Percentiles rank a stretch among this genome's conserved stretches.
phyloP scores from a whole-genome alignment of 2,888 invertebrate species.

The Dorcus parallelipipedus region DNA sequence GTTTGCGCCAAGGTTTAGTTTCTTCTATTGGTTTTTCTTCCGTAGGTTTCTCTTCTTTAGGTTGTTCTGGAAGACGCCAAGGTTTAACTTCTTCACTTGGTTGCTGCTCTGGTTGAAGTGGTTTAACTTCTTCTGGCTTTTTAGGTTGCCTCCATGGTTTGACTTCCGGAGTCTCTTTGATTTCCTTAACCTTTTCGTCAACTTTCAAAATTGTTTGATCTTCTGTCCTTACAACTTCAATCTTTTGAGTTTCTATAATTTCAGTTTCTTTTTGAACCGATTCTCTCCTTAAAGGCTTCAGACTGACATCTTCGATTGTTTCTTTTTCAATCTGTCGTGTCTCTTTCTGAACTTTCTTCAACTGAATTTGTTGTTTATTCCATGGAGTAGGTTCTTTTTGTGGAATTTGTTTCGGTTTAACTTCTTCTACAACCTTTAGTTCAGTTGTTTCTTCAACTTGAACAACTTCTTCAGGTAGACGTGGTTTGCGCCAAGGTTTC shows the following conservation, averaged over 20 bases:
- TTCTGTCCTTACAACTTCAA: slow-evolving; percentile 10
- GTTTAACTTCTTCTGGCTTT: slow-evolving; percentile 20
- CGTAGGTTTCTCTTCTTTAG: slow-evolving; percentile 14
- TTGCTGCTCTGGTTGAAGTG: slow-evolving; percentile 31
- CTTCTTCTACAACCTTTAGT: slow-evolving; percentile 15
- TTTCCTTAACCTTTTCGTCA: slow-evolving; percentile 6
- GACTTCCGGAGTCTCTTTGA: slow-evolving; percentile 6
- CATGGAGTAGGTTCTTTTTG: slow-evolving; percentile 28
- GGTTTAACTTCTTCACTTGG: slow-evolving; percentile 35
- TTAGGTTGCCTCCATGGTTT: slow-evolving; percentile 19
- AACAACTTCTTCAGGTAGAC: slow-evolving; percentile 19
- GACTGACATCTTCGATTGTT: slow-evolving; percentile 29
- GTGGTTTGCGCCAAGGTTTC: slow-evolving; percentile 29
- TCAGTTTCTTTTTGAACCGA: slow-evolving; percentile 17
- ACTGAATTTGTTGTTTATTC: slow-evolving; percentile 43
- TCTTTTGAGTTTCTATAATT: slow-evolving; percentile 12
- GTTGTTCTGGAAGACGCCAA: slow-evolving; percentile 24
- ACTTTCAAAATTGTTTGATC: slow-evolving; percentile 15
- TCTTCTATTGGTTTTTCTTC: slow-evolving; percentile 16
- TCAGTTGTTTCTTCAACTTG: neutral
- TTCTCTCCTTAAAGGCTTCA: slow-evolving; percentile 27
- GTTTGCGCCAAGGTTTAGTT: slow-evolving; percentile 11
- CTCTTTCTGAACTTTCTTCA: slow-evolving; percentile 55
- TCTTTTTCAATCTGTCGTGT: slow-evolving; percentile 34
- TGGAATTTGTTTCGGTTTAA: slow-evolving; percentile 28